Evolutionary conservation across 2,113 vertebrate species (phyloP), one percentile per base, ranked within the genome.

Genomic region (Phoenicopterus ruber): DNA sequence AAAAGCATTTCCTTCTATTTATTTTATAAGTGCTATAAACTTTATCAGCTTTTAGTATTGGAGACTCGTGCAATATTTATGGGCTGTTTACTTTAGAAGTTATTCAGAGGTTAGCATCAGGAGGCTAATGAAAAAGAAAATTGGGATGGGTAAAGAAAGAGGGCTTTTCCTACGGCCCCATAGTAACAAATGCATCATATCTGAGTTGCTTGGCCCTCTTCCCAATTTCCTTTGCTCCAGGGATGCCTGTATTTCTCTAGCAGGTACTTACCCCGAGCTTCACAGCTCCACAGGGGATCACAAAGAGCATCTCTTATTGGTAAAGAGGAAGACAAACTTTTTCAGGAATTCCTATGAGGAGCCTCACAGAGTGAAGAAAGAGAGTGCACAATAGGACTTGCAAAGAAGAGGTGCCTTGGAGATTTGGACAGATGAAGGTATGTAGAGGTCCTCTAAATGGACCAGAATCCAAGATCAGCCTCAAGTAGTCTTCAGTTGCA

Each of bases 21-120:
- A 98, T 98, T 98, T 98, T 98, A 98, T 98, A 98, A 98, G 97
- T 96, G 97, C 97, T 97, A 98, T 98, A 98, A 98, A 98, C 97
- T 98, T 98, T 97, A 98, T 98, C 98, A 98, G 98, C 97, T 98
- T 98, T 98, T 97, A 97, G 97, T 98, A 98, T 97, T 98, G 98
- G 97, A 97, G 97, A 97, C 94, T 96, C 90, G 62, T 98, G 94
- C 96, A 98, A 96, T 98, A 98, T 98, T 98, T 98, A 98, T 98
- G 97, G 97, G 91, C 74, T 98, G 95, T 96, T 98, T 97, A 98
- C 97, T 97, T 98, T 93, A 92, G 85, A 97, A 96, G 96, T 97
- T 98, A 98, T 98, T 98, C 97, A 96, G 96, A 88, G 93, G 91
- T 97, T 93, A 97, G 96, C 97, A 2, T 97, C 97, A 96, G 93